These are phyloP conservation scores for Oceanodroma leucorhoa DNA, from an alignment of 2,797 vertebrate species.

Conservation along the genomic window DNA sequence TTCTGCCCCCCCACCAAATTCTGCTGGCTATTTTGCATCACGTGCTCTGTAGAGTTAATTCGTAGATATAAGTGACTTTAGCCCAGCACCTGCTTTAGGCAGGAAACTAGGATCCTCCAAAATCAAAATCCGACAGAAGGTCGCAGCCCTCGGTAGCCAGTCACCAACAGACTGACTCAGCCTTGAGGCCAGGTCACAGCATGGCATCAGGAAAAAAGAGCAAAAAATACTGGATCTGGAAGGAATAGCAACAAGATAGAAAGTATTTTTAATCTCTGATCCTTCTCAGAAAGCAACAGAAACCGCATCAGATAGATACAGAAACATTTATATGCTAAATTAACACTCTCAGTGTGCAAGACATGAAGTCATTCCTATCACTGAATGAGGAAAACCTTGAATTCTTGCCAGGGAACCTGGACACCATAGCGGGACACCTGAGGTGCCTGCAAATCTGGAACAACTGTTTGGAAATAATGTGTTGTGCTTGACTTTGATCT, in stretches of 20 bases:
- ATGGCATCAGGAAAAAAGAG: conserved; percentile 7
- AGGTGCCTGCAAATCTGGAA: conserved; percentile 24
- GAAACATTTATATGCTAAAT: conserved; percentile 11
- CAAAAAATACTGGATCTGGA: not conserved
- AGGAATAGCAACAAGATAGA: not conserved
- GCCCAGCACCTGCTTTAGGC: not conserved
- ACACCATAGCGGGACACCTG: not conserved
- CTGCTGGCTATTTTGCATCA: not conserved
- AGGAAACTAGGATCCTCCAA: not conserved
- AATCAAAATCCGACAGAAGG: conserved; percentile 3
- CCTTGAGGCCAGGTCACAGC: conserved; percentile 35
- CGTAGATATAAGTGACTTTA: not conserved
- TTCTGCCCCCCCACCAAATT: not conserved
- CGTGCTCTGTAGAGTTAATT: not conserved
- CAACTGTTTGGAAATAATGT: not conserved
- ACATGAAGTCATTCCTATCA: conserved; percentile 33
- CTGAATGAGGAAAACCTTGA: not conserved
- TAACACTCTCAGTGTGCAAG: conserved; percentile 23
- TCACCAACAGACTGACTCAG: not conserved
- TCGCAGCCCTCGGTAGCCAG: not conserved
- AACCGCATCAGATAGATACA: not conserved
- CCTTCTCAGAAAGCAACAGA: conserved; percentile 10
- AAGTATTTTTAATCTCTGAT: conserved; percentile 3
- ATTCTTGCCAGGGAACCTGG: conserved; percentile 32
- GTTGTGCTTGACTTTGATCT: not conserved